Evolutionary conservation across 2,797 vertebrate genomes (phyloP), one percentile per base, ranked within the genome.

Genomic region (Spheniscus humboldti): DNA sequence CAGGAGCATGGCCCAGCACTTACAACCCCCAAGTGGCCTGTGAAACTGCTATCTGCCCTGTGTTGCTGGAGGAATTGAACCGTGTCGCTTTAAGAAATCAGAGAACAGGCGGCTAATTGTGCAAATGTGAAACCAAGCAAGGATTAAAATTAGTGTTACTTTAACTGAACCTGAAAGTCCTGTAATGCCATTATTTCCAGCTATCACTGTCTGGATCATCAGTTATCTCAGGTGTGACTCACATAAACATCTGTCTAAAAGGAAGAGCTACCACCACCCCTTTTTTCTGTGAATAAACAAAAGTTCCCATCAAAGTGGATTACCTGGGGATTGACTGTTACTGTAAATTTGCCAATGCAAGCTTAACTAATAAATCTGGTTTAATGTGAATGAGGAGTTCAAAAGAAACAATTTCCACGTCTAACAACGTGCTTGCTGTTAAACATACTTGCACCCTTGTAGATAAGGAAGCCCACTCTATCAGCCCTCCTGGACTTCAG

Each of bases 1-100:
- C 1, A 47, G 25, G 35, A 77, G 24, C 0, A 0, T 7, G 25
- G 53, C 30, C 47, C 13, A 7, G 67, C 37, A 25, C 11, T 77
- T 47, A 24, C 4, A 92, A 5, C 5, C 30, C 9, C 18, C 0
- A 1, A 4, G 12, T 24, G 39, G 60, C 52, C 47, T 53, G 47
- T 35, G 57, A 60, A 79, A 37, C 43, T 43, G 25, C 74, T 31
- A 16, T n/a, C 73, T 86, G 57, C 39, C 68, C 53, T 33, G 37
- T 27, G 35, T 7, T 41, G 37, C 68, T 73, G 41, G 19, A 53
- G 50, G 41, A 87, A 68, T 4, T n/a, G 19, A 80, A 69, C 18
- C 1, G 5, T 30, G 11, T 25, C 68, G 18, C 47, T 67, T 69
- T 73, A 55, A 75, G 59, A 10, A 48, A 66, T 8, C 20, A 73